These are phyloP conservation scores for Leptopilina clavipes DNA, from an alignment of 1,140 invertebrate genomes.

Conservation along the genomic window DNA sequence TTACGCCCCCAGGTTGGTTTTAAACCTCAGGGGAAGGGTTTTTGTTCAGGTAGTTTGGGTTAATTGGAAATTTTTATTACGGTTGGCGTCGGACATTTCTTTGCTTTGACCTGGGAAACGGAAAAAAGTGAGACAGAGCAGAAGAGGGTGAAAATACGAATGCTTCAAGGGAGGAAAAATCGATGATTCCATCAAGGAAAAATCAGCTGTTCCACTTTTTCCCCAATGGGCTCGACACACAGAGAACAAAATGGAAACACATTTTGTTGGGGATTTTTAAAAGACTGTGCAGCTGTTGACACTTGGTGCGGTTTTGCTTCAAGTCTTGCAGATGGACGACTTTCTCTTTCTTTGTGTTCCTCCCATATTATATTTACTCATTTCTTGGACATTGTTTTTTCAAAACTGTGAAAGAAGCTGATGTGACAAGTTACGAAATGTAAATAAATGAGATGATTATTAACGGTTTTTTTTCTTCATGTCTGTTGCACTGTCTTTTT, in stretches of 20 bases:
- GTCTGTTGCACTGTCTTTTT: too few species aligned
- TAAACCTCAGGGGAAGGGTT: neutral
- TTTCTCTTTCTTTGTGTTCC: constrained; percentile 21
- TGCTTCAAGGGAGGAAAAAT: constrained; percentile 48
- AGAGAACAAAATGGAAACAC: neutral
- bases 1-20: neutral
- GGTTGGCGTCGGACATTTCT: neutral
- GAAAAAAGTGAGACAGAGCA: neutral
- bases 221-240: neutral
- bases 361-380: neutral
- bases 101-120: constrained; percentile 10
- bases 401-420: neutral
- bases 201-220: constrained; percentile 60
- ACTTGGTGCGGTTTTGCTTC: constrained; percentile 5
- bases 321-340: constrained; percentile 24
- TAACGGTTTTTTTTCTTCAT: too few species aligned
- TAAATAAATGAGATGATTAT: neutral
- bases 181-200: constrained; percentile 46
- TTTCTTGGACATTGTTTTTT: neutral
- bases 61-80: neutral
- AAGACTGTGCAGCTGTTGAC: constrained; percentile 20
- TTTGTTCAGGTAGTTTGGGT: neutral
- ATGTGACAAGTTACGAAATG: neutral
- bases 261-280: constrained; percentile 25
- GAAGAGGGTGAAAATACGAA: constrained; percentile 1